Evolutionary conservation across 2,888 invertebrate genomes (phyloP).

Genomic region (Plagodis dolabraria): DNA sequence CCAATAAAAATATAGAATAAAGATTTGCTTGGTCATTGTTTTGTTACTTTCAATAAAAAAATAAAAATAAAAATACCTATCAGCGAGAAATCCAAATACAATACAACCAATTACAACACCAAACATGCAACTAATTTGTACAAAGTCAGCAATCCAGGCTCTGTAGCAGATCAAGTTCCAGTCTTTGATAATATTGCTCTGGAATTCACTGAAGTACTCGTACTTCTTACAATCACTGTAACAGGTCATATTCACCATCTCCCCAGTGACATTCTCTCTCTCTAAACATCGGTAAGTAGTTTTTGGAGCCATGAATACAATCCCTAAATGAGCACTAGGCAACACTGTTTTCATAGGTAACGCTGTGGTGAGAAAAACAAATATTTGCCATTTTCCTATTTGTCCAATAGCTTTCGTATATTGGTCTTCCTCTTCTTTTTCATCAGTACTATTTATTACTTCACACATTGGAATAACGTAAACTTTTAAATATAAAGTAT

Average conservation of each 20-base stretch:
- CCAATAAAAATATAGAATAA: too few species aligned
- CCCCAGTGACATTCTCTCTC: conserved; percentile 43
- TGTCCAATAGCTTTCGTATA: conserved; percentile 52
- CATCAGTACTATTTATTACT: too few species aligned
- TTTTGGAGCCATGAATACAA: conserved; percentile 89
- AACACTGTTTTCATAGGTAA: conserved; percentile 87
- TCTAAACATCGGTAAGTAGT: conserved; percentile 74
- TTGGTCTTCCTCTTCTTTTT: background rate
- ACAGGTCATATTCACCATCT: conserved; percentile 69
- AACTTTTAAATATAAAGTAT: too few species aligned
- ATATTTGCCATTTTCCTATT: conserved; percentile 86
- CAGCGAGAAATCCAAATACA: conserved; percentile 87
- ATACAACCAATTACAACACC: conserved; percentile 89
- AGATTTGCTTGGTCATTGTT: too few species aligned
- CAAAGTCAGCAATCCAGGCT: conserved; percentile 85
- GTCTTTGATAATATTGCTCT: conserved; percentile 87
- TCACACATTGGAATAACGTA: too few species aligned
- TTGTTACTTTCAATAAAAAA: too few species aligned
- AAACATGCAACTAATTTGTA: conserved; percentile 88
- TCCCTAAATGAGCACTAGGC: conserved; percentile 88
- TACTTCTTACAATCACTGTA: conserved; percentile 77
- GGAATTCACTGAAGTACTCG: conserved; percentile 85
- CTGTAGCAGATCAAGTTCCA: conserved; percentile 88
- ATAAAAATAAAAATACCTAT: conserved; percentile 77
- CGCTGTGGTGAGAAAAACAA: conserved; percentile 84